Evolutionary conservation across 1,140 invertebrate species (phyloP).

Genomic region (Trissolcus basalis): DNA sequence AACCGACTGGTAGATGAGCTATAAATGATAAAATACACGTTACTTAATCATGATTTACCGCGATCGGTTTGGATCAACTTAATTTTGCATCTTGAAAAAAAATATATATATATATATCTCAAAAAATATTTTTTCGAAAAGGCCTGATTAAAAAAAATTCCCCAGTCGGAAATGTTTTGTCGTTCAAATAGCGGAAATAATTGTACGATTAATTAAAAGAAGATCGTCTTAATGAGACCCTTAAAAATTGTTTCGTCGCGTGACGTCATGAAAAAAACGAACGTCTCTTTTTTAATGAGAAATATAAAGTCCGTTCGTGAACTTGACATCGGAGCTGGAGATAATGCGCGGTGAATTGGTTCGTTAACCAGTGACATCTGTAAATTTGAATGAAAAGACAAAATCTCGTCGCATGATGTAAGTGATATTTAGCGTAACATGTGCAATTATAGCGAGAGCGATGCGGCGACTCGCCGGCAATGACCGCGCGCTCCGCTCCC

Average conservation of each 20-base stretch:
- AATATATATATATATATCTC: too few species aligned
- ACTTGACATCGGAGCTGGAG: conserved; percentile 7
- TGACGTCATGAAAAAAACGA: too few species aligned
- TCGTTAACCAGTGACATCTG: conserved; percentile 24
- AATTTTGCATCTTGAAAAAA: conserved; percentile 5
- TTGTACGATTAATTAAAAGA: too few species aligned
- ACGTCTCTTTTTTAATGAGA: conserved; percentile 3
- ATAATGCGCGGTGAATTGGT: conserved; percentile 18
- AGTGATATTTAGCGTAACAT: conserved; percentile 53
- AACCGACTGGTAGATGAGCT: conserved; percentile 40
- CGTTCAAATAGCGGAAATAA: too few species aligned
- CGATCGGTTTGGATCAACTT: too few species aligned
- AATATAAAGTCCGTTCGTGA: conserved; percentile 1
- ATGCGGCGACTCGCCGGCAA: conserved; percentile 46
- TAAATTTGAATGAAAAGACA: conserved; percentile 40
- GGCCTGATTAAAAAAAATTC: too few species aligned
- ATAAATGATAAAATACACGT: conserved; percentile 49
- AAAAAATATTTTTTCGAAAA: too few species aligned
- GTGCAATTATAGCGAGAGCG: conserved; percentile 39
- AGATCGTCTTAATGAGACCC: too few species aligned
- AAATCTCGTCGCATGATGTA: conserved; percentile 30
- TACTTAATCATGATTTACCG: conserved; percentile 30
- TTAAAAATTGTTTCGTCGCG: too few species aligned
- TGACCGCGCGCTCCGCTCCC: conserved; percentile 52
- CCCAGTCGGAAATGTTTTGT: too few species aligned